Evolutionary conservation across 1,140 invertebrate species (phyloP).

Genomic region (Anastrepha ludens): DNA sequence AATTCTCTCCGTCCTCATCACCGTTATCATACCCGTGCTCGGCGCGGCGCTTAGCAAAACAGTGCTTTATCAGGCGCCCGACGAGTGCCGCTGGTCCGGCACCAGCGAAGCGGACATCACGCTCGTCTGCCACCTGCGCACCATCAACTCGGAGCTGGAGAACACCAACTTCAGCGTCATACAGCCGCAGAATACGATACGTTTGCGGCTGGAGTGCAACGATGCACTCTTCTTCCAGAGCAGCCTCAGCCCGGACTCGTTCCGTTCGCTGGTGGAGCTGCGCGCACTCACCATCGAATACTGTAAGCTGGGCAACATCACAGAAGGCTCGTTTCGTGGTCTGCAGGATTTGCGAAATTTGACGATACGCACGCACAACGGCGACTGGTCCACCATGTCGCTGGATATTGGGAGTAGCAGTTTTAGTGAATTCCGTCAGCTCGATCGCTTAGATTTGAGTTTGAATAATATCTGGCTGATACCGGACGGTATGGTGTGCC

Average conservation of each 20-base stretch:
- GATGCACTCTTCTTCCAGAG: constrained; percentile 90
- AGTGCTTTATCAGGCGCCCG: constrained; percentile 86
- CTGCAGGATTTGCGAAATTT: constrained; percentile 87
- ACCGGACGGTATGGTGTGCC: constrained; percentile 88
- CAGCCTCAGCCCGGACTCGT: constrained; percentile 88
- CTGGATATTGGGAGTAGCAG: constrained; percentile 85
- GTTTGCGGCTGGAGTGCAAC: constrained; percentile 87
- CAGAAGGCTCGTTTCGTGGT: constrained; percentile 87
- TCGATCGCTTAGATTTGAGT: constrained; percentile 88
- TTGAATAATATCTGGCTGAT: constrained; percentile 91
- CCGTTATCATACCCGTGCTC: constrained; percentile 81
- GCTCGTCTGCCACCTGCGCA: constrained; percentile 85
- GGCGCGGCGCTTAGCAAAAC: constrained; percentile 82
- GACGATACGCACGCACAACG: constrained; percentile 90
- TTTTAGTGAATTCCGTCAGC: constrained; percentile 82
- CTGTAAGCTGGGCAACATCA: constrained; percentile 92
- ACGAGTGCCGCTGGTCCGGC: constrained; percentile 88
- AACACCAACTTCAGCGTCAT: constrained; percentile 93
- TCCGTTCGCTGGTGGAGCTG: constrained; percentile 87
- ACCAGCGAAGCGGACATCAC: constrained; percentile 82
- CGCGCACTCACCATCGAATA: constrained; percentile 90
- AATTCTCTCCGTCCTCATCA: constrained; percentile 76
- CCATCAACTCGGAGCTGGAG: constrained; percentile 91
- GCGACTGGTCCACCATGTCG: constrained; percentile 90
- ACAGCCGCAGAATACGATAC: constrained; percentile 89